Conservation (phyloP, 2,797 vertebrate species). For the Aselliscus stoliczkanus region DNA sequence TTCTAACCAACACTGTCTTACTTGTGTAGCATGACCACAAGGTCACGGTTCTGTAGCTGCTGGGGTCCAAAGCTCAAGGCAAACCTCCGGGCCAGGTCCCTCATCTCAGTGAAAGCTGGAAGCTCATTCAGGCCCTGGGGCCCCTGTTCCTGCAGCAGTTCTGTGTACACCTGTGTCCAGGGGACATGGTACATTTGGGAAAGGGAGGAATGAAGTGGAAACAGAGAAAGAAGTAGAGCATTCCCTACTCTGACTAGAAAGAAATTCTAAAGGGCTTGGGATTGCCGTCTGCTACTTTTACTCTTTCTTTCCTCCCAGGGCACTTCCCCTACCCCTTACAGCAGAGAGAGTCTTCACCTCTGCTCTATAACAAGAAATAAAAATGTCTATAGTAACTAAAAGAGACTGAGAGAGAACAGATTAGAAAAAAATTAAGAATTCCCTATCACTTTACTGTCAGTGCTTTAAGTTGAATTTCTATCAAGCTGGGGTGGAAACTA, state of each 20-base stretch:
- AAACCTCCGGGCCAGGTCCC: constrained; percentile 88
- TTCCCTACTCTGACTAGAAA: background rate
- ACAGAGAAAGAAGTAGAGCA: background rate
- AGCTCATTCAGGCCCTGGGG: constrained; percentile 63
- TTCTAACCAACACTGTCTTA: constrained; percentile 71
- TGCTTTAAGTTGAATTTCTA: background rate
- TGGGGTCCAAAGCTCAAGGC: constrained; percentile 89
- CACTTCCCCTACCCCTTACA: background rate
- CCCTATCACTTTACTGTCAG: background rate
- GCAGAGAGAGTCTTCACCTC: background rate
- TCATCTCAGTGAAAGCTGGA: constrained; percentile 84
- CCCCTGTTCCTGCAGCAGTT: constrained; percentile 85
- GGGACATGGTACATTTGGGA: background rate
- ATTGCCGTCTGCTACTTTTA: background rate
- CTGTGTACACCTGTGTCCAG: constrained; percentile 76
- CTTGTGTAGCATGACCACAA: constrained; percentile 87
- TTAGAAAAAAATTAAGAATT: background rate
- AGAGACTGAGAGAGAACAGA: background rate
- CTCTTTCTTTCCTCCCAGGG: background rate
- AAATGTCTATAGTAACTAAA: background rate
- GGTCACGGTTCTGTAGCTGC: constrained; percentile 83
- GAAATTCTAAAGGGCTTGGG: background rate
- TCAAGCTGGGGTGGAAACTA: background rate
- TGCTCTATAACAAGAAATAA: background rate
- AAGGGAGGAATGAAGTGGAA: background rate